phyloP scores from a whole-genome alignment of 2,888 invertebrate species.

The Alentia gelatinosa region DNA sequence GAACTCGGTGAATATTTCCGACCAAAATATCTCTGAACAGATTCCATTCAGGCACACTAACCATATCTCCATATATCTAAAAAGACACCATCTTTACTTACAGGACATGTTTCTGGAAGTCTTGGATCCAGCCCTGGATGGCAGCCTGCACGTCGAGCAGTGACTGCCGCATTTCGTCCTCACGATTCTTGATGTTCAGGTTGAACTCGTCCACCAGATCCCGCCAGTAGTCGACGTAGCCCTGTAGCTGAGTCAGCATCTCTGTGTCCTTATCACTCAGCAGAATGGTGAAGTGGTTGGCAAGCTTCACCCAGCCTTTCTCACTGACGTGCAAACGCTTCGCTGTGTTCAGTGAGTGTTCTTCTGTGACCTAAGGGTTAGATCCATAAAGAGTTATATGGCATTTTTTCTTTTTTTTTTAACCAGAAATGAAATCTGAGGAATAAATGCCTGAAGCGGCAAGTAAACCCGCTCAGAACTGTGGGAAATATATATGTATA shows the following conservation, averaged over 20 bases:
- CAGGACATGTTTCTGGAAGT: slow-evolving; percentile 74
- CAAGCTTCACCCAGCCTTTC: slow-evolving; percentile 79
- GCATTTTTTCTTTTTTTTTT: neutral
- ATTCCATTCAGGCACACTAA: no score
- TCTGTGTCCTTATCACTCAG: slow-evolving; percentile 80
- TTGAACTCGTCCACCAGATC: slow-evolving; percentile 77
- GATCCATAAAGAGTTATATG: neutral
- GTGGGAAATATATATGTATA: neutral
- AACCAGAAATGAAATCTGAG: neutral
- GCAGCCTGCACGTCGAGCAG: slow-evolving; percentile 68
- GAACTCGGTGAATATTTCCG: no score
- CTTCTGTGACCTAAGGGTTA: slow-evolving; percentile 76
- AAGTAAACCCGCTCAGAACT: neutral
- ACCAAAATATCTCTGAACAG: no score
- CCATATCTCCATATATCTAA: no score
- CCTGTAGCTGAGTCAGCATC: slow-evolving; percentile 71
- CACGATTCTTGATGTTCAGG: slow-evolving; percentile 69
- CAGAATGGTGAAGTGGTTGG: slow-evolving; percentile 79
- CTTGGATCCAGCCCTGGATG: slow-evolving; percentile 70
- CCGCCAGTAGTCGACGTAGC: slow-evolving; percentile 65
- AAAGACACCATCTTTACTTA: slow-evolving; percentile 68
- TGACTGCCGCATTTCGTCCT: slow-evolving; percentile 73
- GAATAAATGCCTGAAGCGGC: neutral
- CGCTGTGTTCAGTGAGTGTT: slow-evolving; percentile 77
- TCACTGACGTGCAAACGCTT: slow-evolving; percentile 78